phyloP scores from a whole-genome alignment of 1,140 invertebrate species.

The Platyscapa corneri region DNA sequence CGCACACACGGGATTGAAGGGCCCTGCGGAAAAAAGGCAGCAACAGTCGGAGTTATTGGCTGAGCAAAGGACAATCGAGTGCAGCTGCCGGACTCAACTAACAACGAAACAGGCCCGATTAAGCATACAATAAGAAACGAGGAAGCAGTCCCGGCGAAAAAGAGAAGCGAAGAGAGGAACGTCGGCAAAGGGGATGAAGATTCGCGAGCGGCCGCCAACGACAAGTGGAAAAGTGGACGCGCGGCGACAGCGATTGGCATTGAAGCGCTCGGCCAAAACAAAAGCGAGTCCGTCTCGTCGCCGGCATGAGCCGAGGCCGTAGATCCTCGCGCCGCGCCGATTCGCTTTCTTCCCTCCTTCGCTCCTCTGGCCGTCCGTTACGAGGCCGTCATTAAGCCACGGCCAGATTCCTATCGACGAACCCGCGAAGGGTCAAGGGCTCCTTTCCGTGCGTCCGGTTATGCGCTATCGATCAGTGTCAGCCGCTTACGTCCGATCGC shows the following conservation, averaged over 20 bases:
- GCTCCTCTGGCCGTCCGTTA: conserved; percentile 7
- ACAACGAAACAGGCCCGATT: not conserved
- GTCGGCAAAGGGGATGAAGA: not conserved
- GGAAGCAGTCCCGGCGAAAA: not conserved
- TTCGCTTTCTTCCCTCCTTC: conserved; percentile 23
- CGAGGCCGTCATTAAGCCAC: conserved; percentile 55
- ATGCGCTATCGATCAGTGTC: conserved; percentile 54
- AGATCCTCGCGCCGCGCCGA: conserved; percentile 33
- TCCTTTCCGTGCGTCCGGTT: conserved; percentile 38
- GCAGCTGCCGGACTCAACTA: not conserved
- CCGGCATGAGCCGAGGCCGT: not conserved
- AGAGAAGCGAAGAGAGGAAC: not conserved
- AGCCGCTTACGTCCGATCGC: conserved; percentile 41
- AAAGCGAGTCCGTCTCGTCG: not conserved
- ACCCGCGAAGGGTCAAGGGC: conserved; percentile 44
- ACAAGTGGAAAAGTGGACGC: too few relatives aligned
- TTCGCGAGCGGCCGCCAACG: conserved; percentile 6
- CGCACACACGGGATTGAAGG: not conserved
- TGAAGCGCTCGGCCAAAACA: conserved; percentile 21
- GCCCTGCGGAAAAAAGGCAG: not conserved
- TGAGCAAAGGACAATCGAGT: not conserved
- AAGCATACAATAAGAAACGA: conserved; percentile 21
- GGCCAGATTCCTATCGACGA: conserved; percentile 55
- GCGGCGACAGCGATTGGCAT: conserved; percentile 35
- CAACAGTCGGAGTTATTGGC: not conserved